These are phyloP conservation scores for Plectropomus leopardus DNA, from an alignment of 2,113 vertebrate genomes.

Conservation along the genomic window DNA sequence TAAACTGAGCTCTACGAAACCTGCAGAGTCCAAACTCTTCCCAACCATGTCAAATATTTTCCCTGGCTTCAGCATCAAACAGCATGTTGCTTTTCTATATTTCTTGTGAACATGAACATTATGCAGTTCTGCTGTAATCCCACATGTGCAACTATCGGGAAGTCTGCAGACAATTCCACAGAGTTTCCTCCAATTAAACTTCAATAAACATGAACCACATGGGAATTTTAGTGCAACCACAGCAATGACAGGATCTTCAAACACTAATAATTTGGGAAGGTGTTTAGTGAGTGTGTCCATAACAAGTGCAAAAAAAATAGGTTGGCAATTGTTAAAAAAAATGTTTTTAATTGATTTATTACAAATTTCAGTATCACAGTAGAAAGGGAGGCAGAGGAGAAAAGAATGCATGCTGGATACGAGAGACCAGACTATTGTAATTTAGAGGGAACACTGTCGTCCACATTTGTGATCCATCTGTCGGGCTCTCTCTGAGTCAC, in stretches of 20 bases:
- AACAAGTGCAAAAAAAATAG: neutral
- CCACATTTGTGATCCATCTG: slow-evolving; percentile 68
- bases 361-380: neutral
- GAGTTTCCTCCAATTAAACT: neutral
- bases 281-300: too few relatives aligned
- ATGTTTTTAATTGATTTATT: neutral
- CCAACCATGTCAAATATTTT: slow-evolving; percentile 23
- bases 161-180: neutral
- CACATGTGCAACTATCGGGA: neutral
- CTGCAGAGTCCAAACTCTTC: slow-evolving; percentile 22
- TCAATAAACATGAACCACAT: neutral
- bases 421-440: slow-evolving; percentile 14
- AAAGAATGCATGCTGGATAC: slow-evolving; percentile 10
- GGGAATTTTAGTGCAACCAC: neutral
- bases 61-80: slow-evolving; percentile 6
- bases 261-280: neutral
- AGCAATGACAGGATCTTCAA: neutral
- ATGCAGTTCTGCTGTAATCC: neutral
- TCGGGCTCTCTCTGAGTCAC: neutral
- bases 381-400: neutral
- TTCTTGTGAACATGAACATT: neutral
- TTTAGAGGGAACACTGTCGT: neutral
- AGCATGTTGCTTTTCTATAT: neutral
- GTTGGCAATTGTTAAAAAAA: neutral
- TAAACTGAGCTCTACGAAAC: slow-evolving; percentile 5